Conservation (phyloP, 1,140 invertebrate species). For the Medauroidea extradentata region DNA sequence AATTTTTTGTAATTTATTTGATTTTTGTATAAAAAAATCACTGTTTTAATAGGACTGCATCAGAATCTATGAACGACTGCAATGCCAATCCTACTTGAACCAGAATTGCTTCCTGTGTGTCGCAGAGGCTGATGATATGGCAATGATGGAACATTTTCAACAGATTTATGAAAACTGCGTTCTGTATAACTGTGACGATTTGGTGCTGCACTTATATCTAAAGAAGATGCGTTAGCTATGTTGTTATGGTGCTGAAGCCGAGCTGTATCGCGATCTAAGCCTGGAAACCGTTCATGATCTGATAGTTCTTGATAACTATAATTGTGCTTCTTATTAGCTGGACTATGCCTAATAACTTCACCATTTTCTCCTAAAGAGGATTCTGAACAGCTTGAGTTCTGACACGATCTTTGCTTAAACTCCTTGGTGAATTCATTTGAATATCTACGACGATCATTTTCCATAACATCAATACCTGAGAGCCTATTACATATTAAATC, state of each 20-base stretch:
- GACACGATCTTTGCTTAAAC: too few relatives aligned
- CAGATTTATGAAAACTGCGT: constrained; percentile 18
- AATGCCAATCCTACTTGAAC: constrained; percentile 44
- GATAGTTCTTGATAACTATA: constrained; percentile 48
- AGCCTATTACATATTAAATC: too few relatives aligned
- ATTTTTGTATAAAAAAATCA: too few relatives aligned
- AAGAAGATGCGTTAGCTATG: background rate
- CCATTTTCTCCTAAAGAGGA: too few relatives aligned
- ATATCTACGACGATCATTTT: too few relatives aligned
- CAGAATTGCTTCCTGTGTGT: constrained; percentile 36
- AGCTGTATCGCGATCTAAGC: constrained; percentile 52
- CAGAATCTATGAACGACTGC: constrained; percentile 50
- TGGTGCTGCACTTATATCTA: constrained; percentile 23
- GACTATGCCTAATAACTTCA: background rate
- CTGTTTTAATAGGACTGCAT: too few relatives aligned
- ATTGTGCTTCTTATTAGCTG: background rate
- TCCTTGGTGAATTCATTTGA: too few relatives aligned
- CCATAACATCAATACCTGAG: too few relatives aligned
- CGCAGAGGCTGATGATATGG: constrained; percentile 31
- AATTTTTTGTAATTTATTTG: too few relatives aligned
- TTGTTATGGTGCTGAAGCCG: constrained; percentile 30
- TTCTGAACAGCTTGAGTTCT: too few relatives aligned
- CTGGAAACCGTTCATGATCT: constrained; percentile 51
- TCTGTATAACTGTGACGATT: constrained; percentile 54
- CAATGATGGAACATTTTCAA: background rate